Evolutionary conservation across 2,888 invertebrate species (phyloP).

Genomic region (Diarsia rubi): DNA sequence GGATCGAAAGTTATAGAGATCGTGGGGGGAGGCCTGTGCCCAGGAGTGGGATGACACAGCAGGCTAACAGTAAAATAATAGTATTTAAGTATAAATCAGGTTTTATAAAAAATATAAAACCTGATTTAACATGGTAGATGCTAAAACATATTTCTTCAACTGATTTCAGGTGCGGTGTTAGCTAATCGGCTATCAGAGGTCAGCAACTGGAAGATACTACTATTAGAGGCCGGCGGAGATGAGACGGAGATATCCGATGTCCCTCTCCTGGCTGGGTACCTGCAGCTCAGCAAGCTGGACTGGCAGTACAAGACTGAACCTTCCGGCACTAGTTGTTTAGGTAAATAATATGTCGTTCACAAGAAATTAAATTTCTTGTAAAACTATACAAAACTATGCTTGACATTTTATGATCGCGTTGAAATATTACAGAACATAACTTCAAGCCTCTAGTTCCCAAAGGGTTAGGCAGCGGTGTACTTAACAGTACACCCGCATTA

Average conservation of each 20-base stretch:
- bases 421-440: too few species aligned
- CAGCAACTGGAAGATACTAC: slow-evolving; percentile 94
- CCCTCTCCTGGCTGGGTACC: slow-evolving; percentile 96
- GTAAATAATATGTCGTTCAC: slow-evolving; percentile 87
- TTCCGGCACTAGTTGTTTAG: slow-evolving; percentile 95
- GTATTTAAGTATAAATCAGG: too few species aligned
- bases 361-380: background rate
- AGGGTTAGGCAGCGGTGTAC: too few species aligned
- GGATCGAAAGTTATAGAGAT: too few species aligned
- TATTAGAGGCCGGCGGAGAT: slow-evolving; percentile 97
- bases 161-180: slow-evolving; percentile 93
- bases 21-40: too few species aligned
- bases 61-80: too few species aligned
- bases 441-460: too few species aligned
- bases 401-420: too few species aligned
- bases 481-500: too few species aligned
- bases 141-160: background rate
- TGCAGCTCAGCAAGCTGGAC: slow-evolving; percentile 96
- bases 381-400: background rate
- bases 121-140: background rate
- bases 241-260: slow-evolving; percentile 98
- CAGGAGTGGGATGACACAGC: too few species aligned
- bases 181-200: slow-evolving; percentile 96
- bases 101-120: too few species aligned
- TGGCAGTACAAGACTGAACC: slow-evolving; percentile 98